These are phyloP conservation scores for Pteronotus mesoamericanus DNA, from an alignment of 2,797 vertebrate genomes.

Conservation along the genomic window DNA sequence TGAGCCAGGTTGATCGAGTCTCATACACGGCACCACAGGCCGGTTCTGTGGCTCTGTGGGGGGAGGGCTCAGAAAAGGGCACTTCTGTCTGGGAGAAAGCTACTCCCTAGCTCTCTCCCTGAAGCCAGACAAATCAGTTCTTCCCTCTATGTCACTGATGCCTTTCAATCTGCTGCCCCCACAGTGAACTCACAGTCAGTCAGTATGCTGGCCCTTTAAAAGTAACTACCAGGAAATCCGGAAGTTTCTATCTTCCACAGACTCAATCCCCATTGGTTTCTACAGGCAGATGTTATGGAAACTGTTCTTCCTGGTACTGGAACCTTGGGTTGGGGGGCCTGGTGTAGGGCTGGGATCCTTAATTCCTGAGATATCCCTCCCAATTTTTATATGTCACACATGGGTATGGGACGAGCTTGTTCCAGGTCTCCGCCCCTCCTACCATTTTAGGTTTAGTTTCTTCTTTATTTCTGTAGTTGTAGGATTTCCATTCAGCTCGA, in stretches of 20 bases:
- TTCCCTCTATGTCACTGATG: neutral
- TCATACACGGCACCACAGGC: no score
- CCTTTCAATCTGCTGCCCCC: neutral
- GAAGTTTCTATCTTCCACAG: neutral
- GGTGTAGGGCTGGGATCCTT: neutral
- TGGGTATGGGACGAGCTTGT: neutral
- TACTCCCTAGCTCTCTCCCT: neutral
- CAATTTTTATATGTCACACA: neutral
- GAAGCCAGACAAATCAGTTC: neutral
- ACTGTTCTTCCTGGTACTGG: neutral
- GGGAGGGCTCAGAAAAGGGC: neutral
- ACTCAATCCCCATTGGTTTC: neutral
- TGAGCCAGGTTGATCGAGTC: neutral
- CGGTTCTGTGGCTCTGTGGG: neutral
- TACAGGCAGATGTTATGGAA: neutral
- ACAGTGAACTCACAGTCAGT: neutral
- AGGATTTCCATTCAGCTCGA: neutral
- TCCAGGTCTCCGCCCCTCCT: neutral
- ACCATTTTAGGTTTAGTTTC: neutral
- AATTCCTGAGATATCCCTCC: neutral
- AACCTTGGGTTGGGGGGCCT: neutral
- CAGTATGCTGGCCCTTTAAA: neutral
- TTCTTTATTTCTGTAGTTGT: neutral
- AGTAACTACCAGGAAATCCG: neutral
- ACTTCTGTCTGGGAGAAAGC: neutral